These are phyloP conservation scores for Psephotus haematonotus DNA, from an alignment of 2,113 vertebrate species.

Conservation along the genomic window DNA sequence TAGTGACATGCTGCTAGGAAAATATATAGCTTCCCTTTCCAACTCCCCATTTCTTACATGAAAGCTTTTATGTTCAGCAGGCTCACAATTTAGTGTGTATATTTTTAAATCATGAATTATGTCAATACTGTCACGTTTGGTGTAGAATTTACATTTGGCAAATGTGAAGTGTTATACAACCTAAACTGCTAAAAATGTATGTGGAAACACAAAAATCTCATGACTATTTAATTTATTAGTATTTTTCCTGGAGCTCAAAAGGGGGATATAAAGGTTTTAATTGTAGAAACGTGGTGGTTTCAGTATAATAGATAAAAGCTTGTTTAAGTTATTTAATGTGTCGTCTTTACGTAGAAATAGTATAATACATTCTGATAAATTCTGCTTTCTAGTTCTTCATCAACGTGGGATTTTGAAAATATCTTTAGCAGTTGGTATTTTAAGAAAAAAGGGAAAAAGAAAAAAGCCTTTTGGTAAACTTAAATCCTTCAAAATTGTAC, in stretches of 20 bases:
- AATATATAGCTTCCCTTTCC: rapidly evolving
- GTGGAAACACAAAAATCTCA: not conserved
- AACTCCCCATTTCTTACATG: not conserved
- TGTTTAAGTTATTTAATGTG: not conserved
- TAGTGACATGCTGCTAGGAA: not conserved
- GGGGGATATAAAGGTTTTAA: not conserved
- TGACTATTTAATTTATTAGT: not conserved
- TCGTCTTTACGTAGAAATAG: not conserved
- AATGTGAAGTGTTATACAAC: not conserved
- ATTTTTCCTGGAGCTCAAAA: not conserved
- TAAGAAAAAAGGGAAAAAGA: not conserved
- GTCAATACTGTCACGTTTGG: not conserved
- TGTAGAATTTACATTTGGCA: not conserved
- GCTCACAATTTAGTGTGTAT: not conserved
- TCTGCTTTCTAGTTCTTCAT: not conserved
- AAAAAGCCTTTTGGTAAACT: not conserved
- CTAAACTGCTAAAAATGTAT: not conserved
- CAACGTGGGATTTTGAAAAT: not conserved
- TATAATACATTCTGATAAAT: not conserved
- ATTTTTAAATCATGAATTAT: not conserved
- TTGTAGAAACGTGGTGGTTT: not conserved
- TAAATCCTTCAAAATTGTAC: not conserved
- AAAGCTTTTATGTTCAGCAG: not conserved
- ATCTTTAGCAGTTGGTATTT: not conserved
- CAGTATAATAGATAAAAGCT: not conserved